These are phyloP conservation scores for Daphoenositta chrysoptera DNA, from an alignment of 2,113 vertebrate genomes.

Conservation along the genomic window DNA sequence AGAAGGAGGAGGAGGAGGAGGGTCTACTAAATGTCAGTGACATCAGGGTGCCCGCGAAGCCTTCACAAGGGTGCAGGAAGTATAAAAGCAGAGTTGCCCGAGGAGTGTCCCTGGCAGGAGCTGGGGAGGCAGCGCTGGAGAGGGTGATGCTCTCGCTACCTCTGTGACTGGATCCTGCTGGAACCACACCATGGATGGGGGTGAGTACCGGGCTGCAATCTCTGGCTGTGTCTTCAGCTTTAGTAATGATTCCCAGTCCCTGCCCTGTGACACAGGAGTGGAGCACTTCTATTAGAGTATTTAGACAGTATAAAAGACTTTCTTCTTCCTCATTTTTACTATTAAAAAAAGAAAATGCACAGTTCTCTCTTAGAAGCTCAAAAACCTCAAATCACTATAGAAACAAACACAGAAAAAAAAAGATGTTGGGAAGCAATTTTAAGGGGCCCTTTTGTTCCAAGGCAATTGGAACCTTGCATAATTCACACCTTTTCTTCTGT, in stretches of 20 bases:
- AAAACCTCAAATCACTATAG: not conserved
- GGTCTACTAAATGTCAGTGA: not conserved
- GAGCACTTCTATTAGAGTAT: not conserved
- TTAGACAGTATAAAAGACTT: not conserved
- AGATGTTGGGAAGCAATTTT: not conserved
- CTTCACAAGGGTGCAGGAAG: not conserved
- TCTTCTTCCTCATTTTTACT: not conserved
- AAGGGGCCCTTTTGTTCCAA: not conserved
- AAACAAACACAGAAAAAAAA: not conserved
- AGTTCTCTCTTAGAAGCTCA: not conserved
- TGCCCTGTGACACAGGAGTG: not conserved
- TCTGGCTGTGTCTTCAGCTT: not conserved
- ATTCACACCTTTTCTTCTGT: not conserved
- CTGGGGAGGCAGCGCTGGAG: not conserved
- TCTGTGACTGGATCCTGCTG: not conserved
- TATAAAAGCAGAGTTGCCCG: conserved; percentile 28
- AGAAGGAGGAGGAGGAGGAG: not conserved
- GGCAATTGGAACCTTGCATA: not conserved
- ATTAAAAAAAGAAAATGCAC: not conserved
- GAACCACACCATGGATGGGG: conserved; percentile 31
- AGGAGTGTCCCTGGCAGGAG: not conserved
- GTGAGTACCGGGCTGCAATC: conserved; percentile 42
- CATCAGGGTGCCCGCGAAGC: not conserved
- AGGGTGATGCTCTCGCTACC: not conserved
- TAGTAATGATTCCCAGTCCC: not conserved